Percentiles rank a stretch among this genome's conserved stretches.
Conservation (phyloP, 2,888 invertebrate genomes). For the Nipponacmea schrenckii region DNA sequence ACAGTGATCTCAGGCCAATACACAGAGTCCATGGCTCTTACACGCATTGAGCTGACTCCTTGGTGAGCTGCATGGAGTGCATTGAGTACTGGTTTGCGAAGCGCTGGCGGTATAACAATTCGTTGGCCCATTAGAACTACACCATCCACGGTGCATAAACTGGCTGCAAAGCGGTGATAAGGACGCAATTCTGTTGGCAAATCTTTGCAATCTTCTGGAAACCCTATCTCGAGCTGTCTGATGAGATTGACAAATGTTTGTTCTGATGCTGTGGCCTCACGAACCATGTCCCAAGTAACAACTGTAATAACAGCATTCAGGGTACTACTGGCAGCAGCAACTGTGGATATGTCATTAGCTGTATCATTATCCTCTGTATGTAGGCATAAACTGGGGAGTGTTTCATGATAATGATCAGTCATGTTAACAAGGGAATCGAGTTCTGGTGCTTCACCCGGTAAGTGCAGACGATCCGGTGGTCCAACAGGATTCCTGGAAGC, state of each 20-base stretch:
- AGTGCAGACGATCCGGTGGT: conserved; percentile 18
- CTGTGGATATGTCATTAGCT: conserved; percentile 21
- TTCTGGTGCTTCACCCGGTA: conserved; percentile 21
- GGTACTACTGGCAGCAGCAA: conserved; percentile 22
- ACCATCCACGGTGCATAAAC: conserved; percentile 30
- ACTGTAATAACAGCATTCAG: conserved; percentile 21
- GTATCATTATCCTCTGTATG: conserved; percentile 1
- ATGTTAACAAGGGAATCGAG: neutral
- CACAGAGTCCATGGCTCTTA: conserved; percentile 30
- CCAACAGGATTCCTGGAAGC: conserved; percentile 26
- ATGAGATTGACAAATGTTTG: conserved; percentile 15
- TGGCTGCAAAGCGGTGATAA: conserved; percentile 22
- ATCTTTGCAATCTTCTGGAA: conserved; percentile 24
- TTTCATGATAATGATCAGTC: neutral
- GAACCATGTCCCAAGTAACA: conserved; percentile 31
- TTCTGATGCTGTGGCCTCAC: conserved; percentile 24
- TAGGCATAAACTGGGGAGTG: conserved; percentile 8
- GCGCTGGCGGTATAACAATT: conserved; percentile 28
- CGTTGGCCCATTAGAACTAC: conserved; percentile 32
- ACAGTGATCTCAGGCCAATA: conserved; percentile 32
- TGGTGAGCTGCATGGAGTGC: conserved; percentile 35
- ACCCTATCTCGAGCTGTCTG: conserved; percentile 16
- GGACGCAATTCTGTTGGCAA: conserved; percentile 19
- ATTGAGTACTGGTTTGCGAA: conserved; percentile 21
- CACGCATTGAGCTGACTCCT: conserved; percentile 30